phyloP scores from a whole-genome alignment of 2,888 invertebrate species.

The Syrista parreyssii region DNA sequence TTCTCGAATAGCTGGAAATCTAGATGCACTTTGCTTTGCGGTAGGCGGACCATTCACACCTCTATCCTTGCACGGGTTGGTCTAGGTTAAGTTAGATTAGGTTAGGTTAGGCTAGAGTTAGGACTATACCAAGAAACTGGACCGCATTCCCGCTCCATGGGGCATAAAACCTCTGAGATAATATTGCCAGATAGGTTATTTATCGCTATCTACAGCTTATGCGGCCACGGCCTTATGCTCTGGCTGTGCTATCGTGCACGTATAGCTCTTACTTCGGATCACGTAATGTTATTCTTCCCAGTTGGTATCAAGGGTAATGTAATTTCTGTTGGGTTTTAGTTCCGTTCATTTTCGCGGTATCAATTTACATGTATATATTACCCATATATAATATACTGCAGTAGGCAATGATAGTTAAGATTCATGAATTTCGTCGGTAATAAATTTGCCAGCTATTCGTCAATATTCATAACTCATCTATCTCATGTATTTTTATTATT shows the following conservation, averaged over 20 bases:
- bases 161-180: conserved; percentile 54
- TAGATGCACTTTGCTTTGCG: conserved; percentile 50
- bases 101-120: conserved; percentile 13
- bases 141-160: conserved; percentile 44
- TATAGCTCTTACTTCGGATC: background rate
- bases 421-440: background rate
- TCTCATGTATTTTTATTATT: background rate
- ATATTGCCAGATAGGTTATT: conserved; percentile 60
- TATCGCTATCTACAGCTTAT: conserved; percentile 44
- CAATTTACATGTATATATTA: no score
- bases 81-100: background rate
- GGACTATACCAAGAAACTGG: conserved; percentile 42
- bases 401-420: background rate
- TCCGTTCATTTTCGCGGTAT: background rate
- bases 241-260: background rate
- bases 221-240: background rate
- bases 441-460: background rate
- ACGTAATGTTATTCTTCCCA: background rate
- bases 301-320: background rate
- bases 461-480: background rate
- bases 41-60: conserved; percentile 53
- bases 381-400: no score
- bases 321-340: background rate
- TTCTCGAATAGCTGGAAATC: conserved; percentile 27
- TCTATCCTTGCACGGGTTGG: conserved; percentile 26